Base-by-base conservation (phyloP, 2,888 invertebrate species). In the Parthenolecanium corni region DNA sequence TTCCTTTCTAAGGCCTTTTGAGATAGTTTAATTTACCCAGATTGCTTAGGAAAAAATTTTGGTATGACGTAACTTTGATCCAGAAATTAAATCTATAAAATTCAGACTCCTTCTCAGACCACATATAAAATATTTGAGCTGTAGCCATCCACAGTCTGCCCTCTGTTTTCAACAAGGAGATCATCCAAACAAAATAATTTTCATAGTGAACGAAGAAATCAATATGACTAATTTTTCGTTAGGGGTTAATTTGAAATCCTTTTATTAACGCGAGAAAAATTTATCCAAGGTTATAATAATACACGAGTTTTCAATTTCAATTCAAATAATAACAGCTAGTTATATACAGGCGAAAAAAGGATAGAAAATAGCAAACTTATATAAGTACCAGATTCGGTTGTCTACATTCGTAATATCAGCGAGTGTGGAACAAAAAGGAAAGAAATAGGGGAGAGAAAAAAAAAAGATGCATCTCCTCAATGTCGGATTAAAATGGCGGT, bases 401-500 rank as follows among this genome's bases (percentile, higher is more conserved):
- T n/a, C 16, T 25, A 4, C 21, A 21, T 16, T 47, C 16, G 36
- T 58, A 58, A 47, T 49, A 31, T 58, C 36, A 47, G 58, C 25
- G 47, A 58, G 49, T 58, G 49, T 31, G 38, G 36, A 58, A 58
- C 58, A 58, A 58, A 58, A 49, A 18, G 49, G 9, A 2, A 18
- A 18, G 21, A 23, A 23, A 21, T 31, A 31, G 31, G 31, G 31
- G 31, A 31, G n/a, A n/a, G n/a, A 9, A 31, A 31, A 31, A 31
- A 31, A 31, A 9, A 9, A 31, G 31, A 31, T 6, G 53, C 40
- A 18, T 40, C 53, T 21, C 58, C 36, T 36, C 49, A 36, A 47
- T 47, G 47, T 24, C 18, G 46, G 58, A 49, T 49, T 58, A 49
- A 58, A 49, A 58, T 49, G 49, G 58, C 49, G 49, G 58, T 49